Evolutionary conservation across 1,140 invertebrate species (phyloP).

Genomic region (Andrena cerasifolii): DNA sequence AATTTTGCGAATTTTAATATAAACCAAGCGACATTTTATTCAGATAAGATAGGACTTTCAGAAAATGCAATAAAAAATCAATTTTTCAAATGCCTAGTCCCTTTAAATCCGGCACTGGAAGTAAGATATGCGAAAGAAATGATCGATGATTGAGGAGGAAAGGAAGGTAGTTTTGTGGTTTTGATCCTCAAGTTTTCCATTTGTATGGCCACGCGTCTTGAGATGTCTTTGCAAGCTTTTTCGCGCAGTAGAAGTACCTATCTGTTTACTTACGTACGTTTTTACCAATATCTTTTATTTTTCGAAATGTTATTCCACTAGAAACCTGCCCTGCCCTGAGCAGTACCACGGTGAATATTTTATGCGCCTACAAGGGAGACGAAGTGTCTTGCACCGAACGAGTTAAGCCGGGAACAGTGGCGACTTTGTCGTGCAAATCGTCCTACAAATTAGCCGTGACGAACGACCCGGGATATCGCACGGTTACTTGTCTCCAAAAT

Average conservation of each 20-base stretch:
- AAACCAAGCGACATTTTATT: too few species aligned
- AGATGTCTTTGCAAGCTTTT: too few species aligned
- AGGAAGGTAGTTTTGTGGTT: background rate
- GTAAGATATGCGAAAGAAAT: too few species aligned
- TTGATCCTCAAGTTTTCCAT: background rate
- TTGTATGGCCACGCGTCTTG: background rate
- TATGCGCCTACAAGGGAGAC: slow-evolving; percentile 56
- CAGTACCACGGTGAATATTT: slow-evolving; percentile 63
- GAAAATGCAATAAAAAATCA: too few species aligned
- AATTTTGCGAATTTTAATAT: too few species aligned
- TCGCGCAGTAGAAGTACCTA: too few species aligned
- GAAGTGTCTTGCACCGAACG: slow-evolving; percentile 60
- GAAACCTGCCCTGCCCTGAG: slow-evolving; percentile 59
- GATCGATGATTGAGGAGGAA: too few species aligned
- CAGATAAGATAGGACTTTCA: too few species aligned
- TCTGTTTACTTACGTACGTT: too few species aligned
- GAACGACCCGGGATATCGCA: slow-evolving; percentile 66
- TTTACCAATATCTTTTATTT: too few species aligned
- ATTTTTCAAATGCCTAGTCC: too few species aligned
- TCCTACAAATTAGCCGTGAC: slow-evolving; percentile 68
- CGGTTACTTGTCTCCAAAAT: slow-evolving; percentile 62
- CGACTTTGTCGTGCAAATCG: slow-evolving; percentile 65
- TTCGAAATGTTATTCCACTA: slow-evolving; percentile 38
- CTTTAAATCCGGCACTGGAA: too few species aligned
- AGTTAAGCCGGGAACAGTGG: slow-evolving; percentile 62